These are phyloP conservation scores for Drosophila micromelanica DNA, from an alignment of 1,140 invertebrate genomes.

Conservation along the genomic window DNA sequence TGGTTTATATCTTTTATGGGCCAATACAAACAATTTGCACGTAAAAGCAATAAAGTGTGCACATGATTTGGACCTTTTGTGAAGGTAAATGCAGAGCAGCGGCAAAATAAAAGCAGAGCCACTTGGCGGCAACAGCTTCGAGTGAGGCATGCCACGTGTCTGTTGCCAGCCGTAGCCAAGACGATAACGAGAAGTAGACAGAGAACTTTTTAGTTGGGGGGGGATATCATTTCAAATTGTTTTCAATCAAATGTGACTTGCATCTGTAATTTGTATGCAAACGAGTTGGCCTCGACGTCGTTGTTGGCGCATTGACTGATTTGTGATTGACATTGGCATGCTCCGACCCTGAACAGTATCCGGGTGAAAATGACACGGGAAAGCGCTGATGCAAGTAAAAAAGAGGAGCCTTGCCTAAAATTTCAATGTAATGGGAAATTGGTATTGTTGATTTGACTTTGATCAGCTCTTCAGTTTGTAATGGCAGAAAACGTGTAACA, in stretches of 20 bases:
- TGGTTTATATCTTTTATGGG: slow-evolving; percentile 72
- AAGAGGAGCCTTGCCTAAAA: slow-evolving; percentile 2
- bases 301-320: slow-evolving; percentile 53
- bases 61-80: slow-evolving; percentile 58
- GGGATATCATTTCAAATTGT: slow-evolving; percentile 80
- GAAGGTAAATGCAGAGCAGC: slow-evolving; percentile 15
- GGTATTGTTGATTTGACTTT: slow-evolving; percentile 53
- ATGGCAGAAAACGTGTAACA: neutral
- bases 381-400: slow-evolving; percentile 18
- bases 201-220: slow-evolving; percentile 22
- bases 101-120: slow-evolving; percentile 57
- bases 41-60: slow-evolving; percentile 74
- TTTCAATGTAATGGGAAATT: neutral
- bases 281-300: slow-evolving; percentile 42
- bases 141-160: slow-evolving; percentile 15
- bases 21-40: slow-evolving; percentile 77
- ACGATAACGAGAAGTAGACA: slow-evolving; percentile 2
- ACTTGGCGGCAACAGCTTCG: slow-evolving; percentile 33
- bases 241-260: slow-evolving; percentile 81
- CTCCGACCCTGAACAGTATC: neutral
- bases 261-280: slow-evolving; percentile 80
- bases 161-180: slow-evolving; percentile 5
- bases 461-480: slow-evolving; percentile 28
- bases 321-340: slow-evolving; percentile 59
- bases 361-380: slow-evolving; percentile 1